Conservation (phyloP, 2,113 vertebrate species). For the Tachysurus vachellii region DNA sequence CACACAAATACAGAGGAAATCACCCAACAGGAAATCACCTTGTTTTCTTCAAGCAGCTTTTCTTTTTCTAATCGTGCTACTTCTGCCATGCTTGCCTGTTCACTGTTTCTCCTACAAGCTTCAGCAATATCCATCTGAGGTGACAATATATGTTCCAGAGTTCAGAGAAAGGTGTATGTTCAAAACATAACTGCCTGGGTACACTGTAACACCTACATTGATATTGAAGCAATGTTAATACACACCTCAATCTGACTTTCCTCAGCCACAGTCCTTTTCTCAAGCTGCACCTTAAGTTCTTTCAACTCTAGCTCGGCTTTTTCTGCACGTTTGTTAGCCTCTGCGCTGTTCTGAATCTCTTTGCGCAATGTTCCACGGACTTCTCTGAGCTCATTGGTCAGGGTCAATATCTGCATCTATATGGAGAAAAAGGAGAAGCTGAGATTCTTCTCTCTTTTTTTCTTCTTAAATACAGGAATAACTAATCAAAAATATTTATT, state of each 20-base stretch:
- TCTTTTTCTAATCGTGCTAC: constrained; percentile 51
- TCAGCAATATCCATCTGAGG: constrained; percentile 61
- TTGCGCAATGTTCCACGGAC: constrained; percentile 40
- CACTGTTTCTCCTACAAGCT: constrained; percentile 23
- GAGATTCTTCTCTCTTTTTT: neutral
- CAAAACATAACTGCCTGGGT: neutral
- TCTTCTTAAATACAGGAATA: neutral
- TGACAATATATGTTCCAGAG: neutral
- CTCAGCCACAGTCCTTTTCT: fast-evolving
- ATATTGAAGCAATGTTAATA: neutral
- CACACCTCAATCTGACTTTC: constrained; percentile 58
- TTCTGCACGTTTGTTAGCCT: constrained; percentile 11
- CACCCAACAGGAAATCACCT: constrained; percentile 53
- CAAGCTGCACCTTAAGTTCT: constrained; percentile 43
- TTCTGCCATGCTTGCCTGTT: constrained; percentile 47
- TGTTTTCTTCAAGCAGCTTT: constrained; percentile 58
- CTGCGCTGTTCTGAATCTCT: constrained; percentile 48
- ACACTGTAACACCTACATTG: neutral
- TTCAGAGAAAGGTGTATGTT: neutral
- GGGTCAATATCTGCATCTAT: constrained; percentile 53
- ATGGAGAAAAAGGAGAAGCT: neutral
- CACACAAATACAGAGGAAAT: neutral
- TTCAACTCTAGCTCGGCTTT: constrained; percentile 39
- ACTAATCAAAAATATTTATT: neutral
- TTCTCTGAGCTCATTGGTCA: constrained; percentile 60